Percentiles rank a stretch among this genome's conserved stretches.
Evolutionary conservation across 2,113 vertebrate genomes (phyloP).

Genomic region (Collichthys lucidus): DNA sequence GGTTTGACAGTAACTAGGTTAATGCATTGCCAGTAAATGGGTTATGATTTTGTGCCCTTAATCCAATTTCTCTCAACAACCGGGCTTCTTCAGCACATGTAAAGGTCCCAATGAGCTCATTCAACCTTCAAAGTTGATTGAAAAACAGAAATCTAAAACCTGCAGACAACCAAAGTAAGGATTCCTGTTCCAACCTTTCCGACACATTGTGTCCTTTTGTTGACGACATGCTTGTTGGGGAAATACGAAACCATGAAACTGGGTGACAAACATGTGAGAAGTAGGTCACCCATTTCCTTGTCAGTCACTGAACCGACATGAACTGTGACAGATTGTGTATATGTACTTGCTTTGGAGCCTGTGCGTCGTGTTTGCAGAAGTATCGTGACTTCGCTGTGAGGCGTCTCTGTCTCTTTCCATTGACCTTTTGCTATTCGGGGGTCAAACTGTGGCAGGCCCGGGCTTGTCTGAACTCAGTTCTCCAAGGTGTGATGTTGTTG

Average conservation of each 20-base stretch:
- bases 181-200: background rate
- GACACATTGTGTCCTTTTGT: background rate
- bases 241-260: slow-evolving; percentile 12
- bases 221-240: slow-evolving; percentile 14
- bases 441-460: slow-evolving; percentile 56
- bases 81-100: background rate
- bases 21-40: background rate
- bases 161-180: background rate
- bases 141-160: background rate
- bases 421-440: slow-evolving; percentile 19
- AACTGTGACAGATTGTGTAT: slow-evolving; percentile 1
- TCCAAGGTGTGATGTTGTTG: slow-evolving; percentile 59
- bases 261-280: slow-evolving; percentile 56
- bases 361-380: slow-evolving; percentile 44
- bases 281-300: slow-evolving; percentile 50
- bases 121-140: background rate
- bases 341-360: background rate
- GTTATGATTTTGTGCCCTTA: background rate
- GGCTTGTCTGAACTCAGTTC: slow-evolving; percentile 60
- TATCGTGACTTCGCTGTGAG: background rate
- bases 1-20: background rate
- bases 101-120: background rate
- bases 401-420: slow-evolving; percentile 4
- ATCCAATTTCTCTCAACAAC: background rate
- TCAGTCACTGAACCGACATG: slow-evolving; percentile 1